phyloP scores from a whole-genome alignment of 2,888 invertebrate species.

The Trypoxylon attenuatum region DNA sequence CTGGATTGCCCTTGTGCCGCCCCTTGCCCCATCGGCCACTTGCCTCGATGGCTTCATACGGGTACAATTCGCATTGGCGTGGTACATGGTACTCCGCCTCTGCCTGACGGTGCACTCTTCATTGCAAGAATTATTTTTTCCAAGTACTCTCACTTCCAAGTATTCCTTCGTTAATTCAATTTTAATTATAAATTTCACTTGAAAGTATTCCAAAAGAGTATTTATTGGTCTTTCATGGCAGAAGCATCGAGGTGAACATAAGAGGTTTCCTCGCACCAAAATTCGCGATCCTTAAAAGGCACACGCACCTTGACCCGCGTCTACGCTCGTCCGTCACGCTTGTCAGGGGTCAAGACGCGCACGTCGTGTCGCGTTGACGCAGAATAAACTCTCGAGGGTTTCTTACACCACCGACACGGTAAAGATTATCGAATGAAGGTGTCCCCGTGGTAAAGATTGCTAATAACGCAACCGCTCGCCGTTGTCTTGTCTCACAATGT shows the following conservation, averaged over 20 bases:
- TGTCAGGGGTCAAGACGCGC: conserved; percentile 46
- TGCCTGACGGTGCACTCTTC: no score
- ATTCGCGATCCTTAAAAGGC: conserved; percentile 49
- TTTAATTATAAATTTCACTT: neutral
- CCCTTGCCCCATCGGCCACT: conserved; percentile 28
- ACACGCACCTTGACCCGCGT: conserved; percentile 57
- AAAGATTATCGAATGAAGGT: neutral
- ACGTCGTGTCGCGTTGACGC: conserved; percentile 17
- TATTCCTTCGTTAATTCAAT: no score
- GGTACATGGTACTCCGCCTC: neutral
- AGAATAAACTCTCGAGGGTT: neutral
- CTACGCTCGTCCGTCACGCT: conserved; percentile 55
- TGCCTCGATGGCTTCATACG: conserved; percentile 17
- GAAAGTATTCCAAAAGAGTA: neutral
- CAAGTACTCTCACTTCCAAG: no score
- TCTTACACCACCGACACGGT: neutral
- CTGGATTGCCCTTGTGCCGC: no score
- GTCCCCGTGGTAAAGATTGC: no score
- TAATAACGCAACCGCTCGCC: neutral
- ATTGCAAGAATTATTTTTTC: no score
- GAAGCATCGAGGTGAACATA: no score
- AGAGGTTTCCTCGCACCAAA: no score
- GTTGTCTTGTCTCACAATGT: no score
- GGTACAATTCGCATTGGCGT: conserved; percentile 23
- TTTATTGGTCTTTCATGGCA: no score